Conservation (phyloP, 2,797 vertebrate species). For the Enteromius mattozi region DNA sequence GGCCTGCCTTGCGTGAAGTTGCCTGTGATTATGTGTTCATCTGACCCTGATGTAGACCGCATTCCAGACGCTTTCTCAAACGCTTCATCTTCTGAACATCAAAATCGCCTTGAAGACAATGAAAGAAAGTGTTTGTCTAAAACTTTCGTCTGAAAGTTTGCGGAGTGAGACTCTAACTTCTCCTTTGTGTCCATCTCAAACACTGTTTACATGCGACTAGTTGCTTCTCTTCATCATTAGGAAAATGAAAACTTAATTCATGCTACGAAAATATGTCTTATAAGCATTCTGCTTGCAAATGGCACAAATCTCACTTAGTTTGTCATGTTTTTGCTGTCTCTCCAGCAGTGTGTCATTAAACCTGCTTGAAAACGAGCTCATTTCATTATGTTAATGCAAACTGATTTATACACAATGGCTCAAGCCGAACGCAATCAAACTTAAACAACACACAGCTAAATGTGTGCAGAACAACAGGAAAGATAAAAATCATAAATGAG, state of each 20-base stretch:
- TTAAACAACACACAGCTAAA: neutral
- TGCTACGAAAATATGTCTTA: neutral
- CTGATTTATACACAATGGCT: neutral
- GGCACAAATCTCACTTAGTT: neutral
- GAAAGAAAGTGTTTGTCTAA: conserved; percentile 76
- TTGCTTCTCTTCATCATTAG: conserved; percentile 29
- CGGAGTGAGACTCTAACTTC: conserved; percentile 57
- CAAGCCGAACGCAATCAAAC: neutral
- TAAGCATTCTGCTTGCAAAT: neutral
- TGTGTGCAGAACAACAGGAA: neutral
- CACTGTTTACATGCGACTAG: conserved; percentile 4
- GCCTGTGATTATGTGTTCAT: conserved; percentile 69
- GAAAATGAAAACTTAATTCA: neutral
- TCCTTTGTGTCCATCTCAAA: conserved; percentile 51
- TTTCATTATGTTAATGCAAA: neutral
- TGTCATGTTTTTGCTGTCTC: neutral
- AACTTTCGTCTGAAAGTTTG: conserved; percentile 72
- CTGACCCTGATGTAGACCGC: conserved; percentile 80
- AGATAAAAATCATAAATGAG: neutral
- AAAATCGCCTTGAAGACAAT: conserved; percentile 82
- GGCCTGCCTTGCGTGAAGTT: conserved; percentile 78
- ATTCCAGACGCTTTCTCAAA: conserved; percentile 76
- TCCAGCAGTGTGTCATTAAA: neutral
- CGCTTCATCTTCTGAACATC: conserved; percentile 82
- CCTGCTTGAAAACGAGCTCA: neutral